phyloP scores from a whole-genome alignment of 2,113 vertebrate species.

The Corythoichthys intestinalis region DNA sequence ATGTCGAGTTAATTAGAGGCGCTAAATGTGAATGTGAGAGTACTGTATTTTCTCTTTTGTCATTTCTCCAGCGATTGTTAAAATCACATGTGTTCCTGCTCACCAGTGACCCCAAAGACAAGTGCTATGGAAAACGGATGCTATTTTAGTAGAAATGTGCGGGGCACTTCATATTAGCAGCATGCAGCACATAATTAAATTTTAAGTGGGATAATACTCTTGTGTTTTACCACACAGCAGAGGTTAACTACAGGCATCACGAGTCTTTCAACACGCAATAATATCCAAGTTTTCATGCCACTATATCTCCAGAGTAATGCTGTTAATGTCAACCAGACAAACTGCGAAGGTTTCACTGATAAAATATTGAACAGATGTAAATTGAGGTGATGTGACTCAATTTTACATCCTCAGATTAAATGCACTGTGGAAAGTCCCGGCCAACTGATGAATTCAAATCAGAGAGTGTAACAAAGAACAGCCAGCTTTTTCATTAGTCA shows the following conservation, averaged over 20 bases:
- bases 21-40: too few species aligned
- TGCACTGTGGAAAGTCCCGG: conserved; percentile 14
- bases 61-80: too few species aligned
- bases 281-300: background rate
- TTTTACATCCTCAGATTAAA: background rate
- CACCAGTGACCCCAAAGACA: too few species aligned
- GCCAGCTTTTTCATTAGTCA: conserved; percentile 49
- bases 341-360: background rate
- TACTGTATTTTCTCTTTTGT: too few species aligned
- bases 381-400: conserved; percentile 1
- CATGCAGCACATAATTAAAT: too few species aligned
- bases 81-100: too few species aligned
- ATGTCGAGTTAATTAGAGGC: too few species aligned
- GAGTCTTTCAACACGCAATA: background rate
- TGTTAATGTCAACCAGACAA: background rate
- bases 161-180: too few species aligned
- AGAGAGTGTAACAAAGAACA: conserved; percentile 10
- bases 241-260: conserved; percentile 1
- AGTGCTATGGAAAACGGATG: too few species aligned
- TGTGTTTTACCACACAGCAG: background rate
- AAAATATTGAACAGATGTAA: conserved; percentile 25
- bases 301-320: background rate
- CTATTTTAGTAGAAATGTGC: too few species aligned
- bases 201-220: background rate
- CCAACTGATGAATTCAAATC: conserved; percentile 38